phyloP scores from a whole-genome alignment of 1,140 invertebrate species.

The Drosophila asahinai region DNA sequence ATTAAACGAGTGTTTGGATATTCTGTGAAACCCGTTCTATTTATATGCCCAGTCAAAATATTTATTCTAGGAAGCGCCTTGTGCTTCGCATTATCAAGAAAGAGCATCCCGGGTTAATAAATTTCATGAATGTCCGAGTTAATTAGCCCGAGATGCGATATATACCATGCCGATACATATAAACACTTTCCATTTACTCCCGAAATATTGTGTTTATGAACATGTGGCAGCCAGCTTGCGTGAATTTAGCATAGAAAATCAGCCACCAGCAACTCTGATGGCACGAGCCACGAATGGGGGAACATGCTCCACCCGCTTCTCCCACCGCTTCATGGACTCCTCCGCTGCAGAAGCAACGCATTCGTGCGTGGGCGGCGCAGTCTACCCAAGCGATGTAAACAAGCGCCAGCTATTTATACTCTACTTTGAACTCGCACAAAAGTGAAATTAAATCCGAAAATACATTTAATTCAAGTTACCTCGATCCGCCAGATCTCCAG shows the following conservation, averaged over 20 bases:
- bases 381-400: constrained; percentile 61
- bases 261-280: constrained; percentile 13
- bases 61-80: not conserved
- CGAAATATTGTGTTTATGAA: constrained; percentile 14
- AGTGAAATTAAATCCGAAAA: constrained; percentile 27
- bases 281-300: constrained; percentile 27
- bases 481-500: constrained; percentile 90
- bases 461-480: constrained; percentile 85
- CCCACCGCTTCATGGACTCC: constrained; percentile 24
- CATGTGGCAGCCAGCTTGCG: constrained; percentile 57
- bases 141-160: constrained; percentile 51
- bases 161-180: constrained; percentile 8
- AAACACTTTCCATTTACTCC: constrained; percentile 2
- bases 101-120: constrained; percentile 53
- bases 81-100: constrained; percentile 29
- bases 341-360: constrained; percentile 62
- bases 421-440: constrained; percentile 15
- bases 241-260: constrained; percentile 47
- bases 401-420: constrained; percentile 70
- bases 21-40: constrained; percentile 22
- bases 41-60: constrained; percentile 36
- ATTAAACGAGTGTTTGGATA: constrained; percentile 13
- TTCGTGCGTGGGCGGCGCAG: constrained; percentile 71
- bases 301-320: not conserved
- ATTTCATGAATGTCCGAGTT: constrained; percentile 55